phyloP scores from a whole-genome alignment of 2,113 vertebrate species.

The Onychostoma macrolepis region DNA sequence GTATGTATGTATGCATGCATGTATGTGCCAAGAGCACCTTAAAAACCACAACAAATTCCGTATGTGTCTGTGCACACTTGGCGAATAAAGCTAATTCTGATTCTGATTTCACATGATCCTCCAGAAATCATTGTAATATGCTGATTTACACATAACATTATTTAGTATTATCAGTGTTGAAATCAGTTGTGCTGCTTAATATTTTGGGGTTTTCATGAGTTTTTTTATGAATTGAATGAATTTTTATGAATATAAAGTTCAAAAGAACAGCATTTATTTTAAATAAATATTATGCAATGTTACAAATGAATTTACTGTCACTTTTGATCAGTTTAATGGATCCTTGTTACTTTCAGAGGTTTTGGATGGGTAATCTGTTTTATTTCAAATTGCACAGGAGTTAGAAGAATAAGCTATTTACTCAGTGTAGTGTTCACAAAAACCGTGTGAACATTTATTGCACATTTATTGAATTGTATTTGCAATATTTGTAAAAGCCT shows the following conservation, averaged over 20 bases:
- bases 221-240: background rate
- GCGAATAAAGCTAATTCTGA: no score
- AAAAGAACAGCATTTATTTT: background rate
- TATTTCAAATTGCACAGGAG: background rate
- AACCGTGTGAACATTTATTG: background rate
- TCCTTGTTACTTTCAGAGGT: background rate
- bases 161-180: background rate
- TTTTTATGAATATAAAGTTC: background rate
- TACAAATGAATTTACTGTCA: background rate
- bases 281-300: background rate
- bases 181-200: background rate
- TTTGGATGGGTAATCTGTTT: background rate
- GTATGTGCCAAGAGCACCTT: no score
- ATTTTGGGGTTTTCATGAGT: no score
- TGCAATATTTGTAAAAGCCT: background rate
- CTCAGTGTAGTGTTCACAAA: background rate
- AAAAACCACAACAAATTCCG: no score
- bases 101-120: background rate
- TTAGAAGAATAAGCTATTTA: background rate
- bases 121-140: background rate
- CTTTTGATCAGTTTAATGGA: background rate
- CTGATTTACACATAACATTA: background rate
- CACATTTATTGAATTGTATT: background rate
- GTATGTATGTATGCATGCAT: no score
- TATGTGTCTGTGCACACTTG: no score